Base-by-base conservation (phyloP, 2,113 vertebrate genomes). In the Dasyprocta punctata region DNA sequence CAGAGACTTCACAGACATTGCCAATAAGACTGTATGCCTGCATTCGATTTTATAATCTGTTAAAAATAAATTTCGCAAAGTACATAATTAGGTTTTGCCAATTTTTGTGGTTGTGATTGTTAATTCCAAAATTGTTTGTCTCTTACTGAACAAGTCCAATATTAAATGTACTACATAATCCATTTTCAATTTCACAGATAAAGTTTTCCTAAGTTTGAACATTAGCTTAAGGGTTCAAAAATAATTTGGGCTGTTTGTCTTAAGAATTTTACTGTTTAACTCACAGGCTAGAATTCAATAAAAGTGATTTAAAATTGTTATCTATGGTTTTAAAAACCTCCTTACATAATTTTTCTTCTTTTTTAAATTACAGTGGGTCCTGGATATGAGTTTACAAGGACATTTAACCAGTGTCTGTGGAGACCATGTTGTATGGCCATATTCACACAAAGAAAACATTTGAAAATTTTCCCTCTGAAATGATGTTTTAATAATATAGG, bases 251-350 rank as follows among this genome's bases (percentile, higher is more conserved):
- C 44, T 65, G 2, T 54, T 93, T 89, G 81, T 87, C 54, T 67
- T 89, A 82, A 90, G 52, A 92, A 71, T 73, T 75, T 87, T 8
- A 92, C 36, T 87, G 14, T 78, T 92, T 61, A 61, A 52, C 44
- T 71, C 24, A 19, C 30, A 80, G 49, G n/a, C 69, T 95, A 61
- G 49, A 91, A 84, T 56, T 89, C 73, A 96, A 33, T 90, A 83
- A 89, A 89, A 93, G 63, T 63, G 47, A 95, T 80, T 96, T 95
- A 63, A 7, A 83, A 94, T 92, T 47, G 81, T 28, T 75, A 93
- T 36, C 49, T 67, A 7, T 63, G 61, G 41, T 58, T 97, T 94
- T 87, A 83, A 77, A 86, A 81, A 16, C 8, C 58, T 28, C 44
- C 47, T 36, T 30, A 65, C 38, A 82, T 78, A 7, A 47, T 84